phyloP scores from a whole-genome alignment of 1,140 invertebrate genomes.

The Atta cephalotes region DNA sequence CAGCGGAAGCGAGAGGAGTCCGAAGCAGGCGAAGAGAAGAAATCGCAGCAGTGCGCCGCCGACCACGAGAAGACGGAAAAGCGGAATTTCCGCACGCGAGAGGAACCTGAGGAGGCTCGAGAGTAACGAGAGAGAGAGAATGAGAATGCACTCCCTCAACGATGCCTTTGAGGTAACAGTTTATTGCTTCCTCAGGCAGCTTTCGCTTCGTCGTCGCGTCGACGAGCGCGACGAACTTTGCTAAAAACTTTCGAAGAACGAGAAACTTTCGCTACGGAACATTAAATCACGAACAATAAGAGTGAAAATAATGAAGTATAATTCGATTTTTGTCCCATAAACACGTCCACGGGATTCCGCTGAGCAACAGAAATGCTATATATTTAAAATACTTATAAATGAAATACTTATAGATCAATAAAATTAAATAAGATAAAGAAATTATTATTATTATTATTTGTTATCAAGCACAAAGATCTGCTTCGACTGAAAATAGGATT shows the following conservation, averaged over 20 bases:
- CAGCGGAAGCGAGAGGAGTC: conserved; percentile 83
- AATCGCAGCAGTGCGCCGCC: conserved; percentile 80
- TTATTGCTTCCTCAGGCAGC: conserved; percentile 21
- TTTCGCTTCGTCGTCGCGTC: conserved; percentile 7
- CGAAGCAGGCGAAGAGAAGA: conserved; percentile 84
- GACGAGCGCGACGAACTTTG: background rate
- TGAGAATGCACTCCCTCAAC: conserved; percentile 95
- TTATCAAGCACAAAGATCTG: too few species aligned
- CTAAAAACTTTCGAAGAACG: conserved; percentile 13
- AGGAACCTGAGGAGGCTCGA: conserved; percentile 93
- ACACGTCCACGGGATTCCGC: background rate
- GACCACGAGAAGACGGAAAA: conserved; percentile 88
- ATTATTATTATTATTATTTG: too few species aligned
- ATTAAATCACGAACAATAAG: conserved; percentile 11
- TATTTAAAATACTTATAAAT: too few species aligned
- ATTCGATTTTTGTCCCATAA: background rate
- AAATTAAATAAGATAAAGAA: too few species aligned
- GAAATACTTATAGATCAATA: too few species aligned
- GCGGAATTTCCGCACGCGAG: conserved; percentile 91
- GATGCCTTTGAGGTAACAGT: conserved; percentile 92
- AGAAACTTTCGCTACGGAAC: background rate
- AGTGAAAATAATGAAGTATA: conserved; percentile 15
- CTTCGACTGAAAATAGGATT: too few species aligned
- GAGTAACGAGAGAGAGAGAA: conserved; percentile 94
- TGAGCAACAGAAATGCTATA: background rate